These are phyloP conservation scores for Platyrinchus mystaceus DNA, from an alignment of 2,797 vertebrate genomes.

Conservation along the genomic window DNA sequence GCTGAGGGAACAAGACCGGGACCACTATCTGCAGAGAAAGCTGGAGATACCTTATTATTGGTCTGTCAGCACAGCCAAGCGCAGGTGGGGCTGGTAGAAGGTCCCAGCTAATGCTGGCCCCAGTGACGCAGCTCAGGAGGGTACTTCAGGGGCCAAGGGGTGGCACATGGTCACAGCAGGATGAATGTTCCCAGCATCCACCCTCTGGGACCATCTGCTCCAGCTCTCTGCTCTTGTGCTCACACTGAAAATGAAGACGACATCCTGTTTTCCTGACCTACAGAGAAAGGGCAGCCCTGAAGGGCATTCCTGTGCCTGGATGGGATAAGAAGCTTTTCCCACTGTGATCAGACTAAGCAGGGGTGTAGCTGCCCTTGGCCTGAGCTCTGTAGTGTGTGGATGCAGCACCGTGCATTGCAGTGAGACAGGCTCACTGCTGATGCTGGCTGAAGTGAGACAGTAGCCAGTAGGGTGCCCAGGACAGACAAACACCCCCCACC, in stretches of 20 bases:
- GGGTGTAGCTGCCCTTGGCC: rapidly evolving
- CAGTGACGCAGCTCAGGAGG: neutral
- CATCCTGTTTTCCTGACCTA: neutral
- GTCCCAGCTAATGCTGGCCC: neutral
- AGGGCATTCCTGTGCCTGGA: neutral
- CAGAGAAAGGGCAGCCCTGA: neutral
- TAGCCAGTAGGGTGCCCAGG: neutral
- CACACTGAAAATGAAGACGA: neutral
- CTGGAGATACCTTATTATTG: neutral
- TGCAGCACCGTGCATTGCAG: neutral
- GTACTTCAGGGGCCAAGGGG: neutral
- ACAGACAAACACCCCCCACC: neutral
- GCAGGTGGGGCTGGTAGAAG: neutral
- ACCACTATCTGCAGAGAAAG: neutral
- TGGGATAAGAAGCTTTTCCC: neutral
- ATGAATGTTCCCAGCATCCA: neutral
- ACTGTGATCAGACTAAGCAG: neutral
- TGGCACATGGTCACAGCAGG: neutral
- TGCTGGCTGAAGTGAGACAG: neutral
- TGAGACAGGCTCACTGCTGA: rapidly evolving
- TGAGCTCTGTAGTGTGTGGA: neutral
- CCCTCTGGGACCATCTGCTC: neutral
- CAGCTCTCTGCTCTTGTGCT: neutral
- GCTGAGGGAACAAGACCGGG: neutral
- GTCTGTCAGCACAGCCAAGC: rapidly evolving